phyloP scores from a whole-genome alignment of 2,797 vertebrate species.

The Hydrocynus forskahlii region DNA sequence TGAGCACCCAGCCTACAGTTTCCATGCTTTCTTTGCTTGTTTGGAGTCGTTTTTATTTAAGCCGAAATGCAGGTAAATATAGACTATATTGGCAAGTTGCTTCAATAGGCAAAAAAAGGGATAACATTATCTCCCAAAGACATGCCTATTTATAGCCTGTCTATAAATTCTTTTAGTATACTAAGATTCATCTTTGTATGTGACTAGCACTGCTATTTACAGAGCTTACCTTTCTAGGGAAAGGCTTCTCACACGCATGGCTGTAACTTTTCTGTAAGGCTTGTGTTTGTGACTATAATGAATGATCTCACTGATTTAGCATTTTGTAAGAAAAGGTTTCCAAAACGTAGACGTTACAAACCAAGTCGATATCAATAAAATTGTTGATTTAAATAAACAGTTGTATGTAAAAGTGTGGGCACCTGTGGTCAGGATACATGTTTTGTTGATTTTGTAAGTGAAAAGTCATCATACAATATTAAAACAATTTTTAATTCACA shows the following conservation, averaged over 20 bases:
- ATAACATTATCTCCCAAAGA: constrained; percentile 1
- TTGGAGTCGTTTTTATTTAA: not conserved
- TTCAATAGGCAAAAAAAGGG: not conserved
- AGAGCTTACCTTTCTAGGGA: not conserved
- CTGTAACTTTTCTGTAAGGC: constrained; percentile 27
- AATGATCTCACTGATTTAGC: constrained; percentile 73
- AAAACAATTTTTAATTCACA: no score
- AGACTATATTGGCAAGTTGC: not conserved
- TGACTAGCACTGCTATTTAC: constrained; percentile 1
- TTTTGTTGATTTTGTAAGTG: no score
- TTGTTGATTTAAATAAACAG: constrained; percentile 22
- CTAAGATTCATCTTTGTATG: constrained; percentile 15
- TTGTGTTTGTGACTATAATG: constrained; percentile 65
- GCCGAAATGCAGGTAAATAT: not conserved
- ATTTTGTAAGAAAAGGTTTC: constrained; percentile 62
- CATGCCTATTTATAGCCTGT: not conserved
- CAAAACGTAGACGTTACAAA: constrained; percentile 68
- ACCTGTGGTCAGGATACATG: no score
- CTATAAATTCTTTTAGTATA: not conserved
- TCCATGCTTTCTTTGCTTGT: constrained; percentile 36
- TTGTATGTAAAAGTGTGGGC: no score
- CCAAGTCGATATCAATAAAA: constrained; percentile 59
- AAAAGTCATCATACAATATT: no score
- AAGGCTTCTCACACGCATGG: not conserved
- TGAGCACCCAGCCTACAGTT: constrained; percentile 54